Evolutionary conservation across 2,888 invertebrate species (phyloP), one percentile per base, ranked within the genome.

Genomic region (Ennomos erosarius): DNA sequence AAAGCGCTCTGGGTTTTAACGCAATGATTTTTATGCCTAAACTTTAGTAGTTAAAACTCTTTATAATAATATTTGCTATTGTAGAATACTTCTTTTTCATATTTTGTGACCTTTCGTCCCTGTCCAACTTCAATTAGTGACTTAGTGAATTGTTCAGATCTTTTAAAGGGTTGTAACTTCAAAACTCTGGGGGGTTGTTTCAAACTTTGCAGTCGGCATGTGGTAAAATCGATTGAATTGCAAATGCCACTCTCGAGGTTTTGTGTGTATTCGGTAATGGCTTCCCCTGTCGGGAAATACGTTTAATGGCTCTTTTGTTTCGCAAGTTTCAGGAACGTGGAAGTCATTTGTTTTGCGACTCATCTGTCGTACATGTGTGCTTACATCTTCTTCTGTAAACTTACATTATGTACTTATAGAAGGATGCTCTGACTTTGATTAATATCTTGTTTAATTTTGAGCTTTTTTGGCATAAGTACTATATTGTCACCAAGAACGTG

Each of bases 181-280:
- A 35, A 54, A 42, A 37, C 55, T 55, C 55, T 47, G 5, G 50
- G 55, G 50, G 39, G 46, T 38, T 46, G 42, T 55, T 59, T 16
- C 9, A 42, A 39, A 49, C 44, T 48, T 51, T 42, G 16, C 44
- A 48, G 47, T 52, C 48, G 38, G 26, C 38, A 53, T 48, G 48
- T 49, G 39, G 48, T 55, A 60, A 57, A 58, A 62, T 60, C 65
- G 59, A 65, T 62, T 55, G 53, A 45, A 61, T 59, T 53, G 51
- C 33, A 51, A 58, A 65, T 58, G 53, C 42, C 55, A 59, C 65
- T 65, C 65, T 9, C 34, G 65, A 59, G 62, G 54, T 55, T 59
- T 48, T 44, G 55, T 52, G 35, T 55, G 36, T 55, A 44, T 52
- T 51, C 26, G 35, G 51, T 60, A 60, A 55, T 60, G 60, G 49